Evolutionary conservation across 2,113 vertebrate species (phyloP).

Genomic region (Clarias magur): DNA sequence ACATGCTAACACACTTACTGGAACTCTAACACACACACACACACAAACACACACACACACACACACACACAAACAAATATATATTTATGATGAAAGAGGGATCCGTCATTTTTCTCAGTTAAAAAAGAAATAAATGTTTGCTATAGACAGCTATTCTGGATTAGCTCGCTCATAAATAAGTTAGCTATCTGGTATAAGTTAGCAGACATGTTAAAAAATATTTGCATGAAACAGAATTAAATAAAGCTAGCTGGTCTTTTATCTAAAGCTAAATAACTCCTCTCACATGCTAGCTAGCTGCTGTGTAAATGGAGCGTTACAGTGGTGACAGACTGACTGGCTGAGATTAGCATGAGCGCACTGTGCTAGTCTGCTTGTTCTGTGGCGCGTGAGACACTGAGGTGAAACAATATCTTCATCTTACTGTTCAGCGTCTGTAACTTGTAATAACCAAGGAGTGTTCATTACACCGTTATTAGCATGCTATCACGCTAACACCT

Average conservation of each 20-base stretch:
- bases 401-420: background rate
- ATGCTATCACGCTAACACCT: background rate
- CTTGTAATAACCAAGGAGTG: background rate
- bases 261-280: background rate
- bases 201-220: background rate
- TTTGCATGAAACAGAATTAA: background rate
- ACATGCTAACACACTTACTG: no score
- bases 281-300: background rate
- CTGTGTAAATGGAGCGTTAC: background rate
- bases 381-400: background rate
- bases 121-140: background rate
- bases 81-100: background rate
- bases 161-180: background rate
- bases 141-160: background rate
- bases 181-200: background rate
- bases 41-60: background rate
- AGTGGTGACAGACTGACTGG: background rate
- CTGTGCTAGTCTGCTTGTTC: background rate
- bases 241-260: background rate
- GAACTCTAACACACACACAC: no score
- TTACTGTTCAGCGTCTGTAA: background rate
- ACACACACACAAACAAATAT: background rate
- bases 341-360: background rate
- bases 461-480: background rate
- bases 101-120: background rate